phyloP scores from a whole-genome alignment of 37 sponge, comb jelly and placozoan species.

The Ephydatia muelleri region DNA sequence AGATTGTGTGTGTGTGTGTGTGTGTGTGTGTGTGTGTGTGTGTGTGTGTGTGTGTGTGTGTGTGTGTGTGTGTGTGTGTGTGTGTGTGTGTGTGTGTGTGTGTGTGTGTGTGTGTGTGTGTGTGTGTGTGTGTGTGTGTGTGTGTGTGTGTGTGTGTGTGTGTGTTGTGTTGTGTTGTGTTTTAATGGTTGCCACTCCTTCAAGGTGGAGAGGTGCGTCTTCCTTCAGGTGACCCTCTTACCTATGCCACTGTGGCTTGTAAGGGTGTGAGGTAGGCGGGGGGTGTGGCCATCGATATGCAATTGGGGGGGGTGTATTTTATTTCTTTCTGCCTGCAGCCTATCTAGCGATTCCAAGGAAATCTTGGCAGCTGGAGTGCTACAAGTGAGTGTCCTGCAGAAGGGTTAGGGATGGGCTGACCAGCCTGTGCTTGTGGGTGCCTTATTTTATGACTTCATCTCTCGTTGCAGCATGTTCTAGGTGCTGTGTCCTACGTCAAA shows the following conservation, averaged over 20 bases:
- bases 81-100: background rate
- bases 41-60: background rate
- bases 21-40: background rate
- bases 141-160: background rate
- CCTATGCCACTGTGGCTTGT: conserved; percentile 58
- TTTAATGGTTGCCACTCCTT: too few relatives aligned
- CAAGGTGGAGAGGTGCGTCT: conserved; percentile 63
- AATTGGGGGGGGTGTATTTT: background rate
- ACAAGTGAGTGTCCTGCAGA: conserved; percentile 51
- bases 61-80: too few relatives aligned
- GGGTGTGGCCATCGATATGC: conserved; percentile 1
- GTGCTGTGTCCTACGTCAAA: conserved; percentile 39
- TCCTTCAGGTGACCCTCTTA: conserved; percentile 21
- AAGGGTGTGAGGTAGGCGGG: conserved; percentile 63
- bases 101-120: background rate
- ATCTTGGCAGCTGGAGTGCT: conserved; percentile 64
- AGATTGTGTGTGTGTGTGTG: background rate
- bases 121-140: background rate
- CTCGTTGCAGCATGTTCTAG: conserved; percentile 22
- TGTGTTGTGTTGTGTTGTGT: background rate
- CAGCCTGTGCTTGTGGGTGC: background rate
- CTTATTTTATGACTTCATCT: background rate
- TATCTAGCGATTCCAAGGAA: conserved; percentile 17
- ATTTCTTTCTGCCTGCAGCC: background rate
- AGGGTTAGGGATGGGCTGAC: too few relatives aligned